These are phyloP conservation scores for Aptenodytes forsteri DNA, from an alignment of 2,113 vertebrate genomes.

Conservation along the genomic window DNA sequence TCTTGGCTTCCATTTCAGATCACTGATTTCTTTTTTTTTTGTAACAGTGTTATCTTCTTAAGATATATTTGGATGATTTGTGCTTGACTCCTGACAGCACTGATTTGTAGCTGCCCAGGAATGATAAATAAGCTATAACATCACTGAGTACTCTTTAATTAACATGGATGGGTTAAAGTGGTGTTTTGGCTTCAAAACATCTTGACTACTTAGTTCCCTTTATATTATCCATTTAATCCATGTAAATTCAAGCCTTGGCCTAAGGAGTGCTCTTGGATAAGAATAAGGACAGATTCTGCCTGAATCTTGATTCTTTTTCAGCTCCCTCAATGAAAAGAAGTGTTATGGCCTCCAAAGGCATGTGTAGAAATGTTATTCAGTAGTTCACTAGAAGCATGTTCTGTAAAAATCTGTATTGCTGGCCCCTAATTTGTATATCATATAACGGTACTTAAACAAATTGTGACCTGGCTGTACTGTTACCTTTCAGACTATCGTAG, in stretches of 20 bases:
- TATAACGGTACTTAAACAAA: background rate
- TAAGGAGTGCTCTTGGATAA: background rate
- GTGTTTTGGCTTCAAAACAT: background rate
- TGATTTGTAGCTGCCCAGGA: background rate
- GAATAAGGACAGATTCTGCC: background rate
- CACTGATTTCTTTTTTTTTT: background rate
- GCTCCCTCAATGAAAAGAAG: background rate
- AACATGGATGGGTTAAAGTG: background rate
- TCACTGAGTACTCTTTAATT: background rate
- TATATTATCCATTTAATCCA: background rate
- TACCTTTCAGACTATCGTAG: background rate
- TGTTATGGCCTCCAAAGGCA: background rate
- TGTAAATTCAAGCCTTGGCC: background rate
- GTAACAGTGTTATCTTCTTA: background rate
- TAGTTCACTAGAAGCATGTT: background rate
- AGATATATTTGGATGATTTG: background rate
- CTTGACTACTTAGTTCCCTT: background rate
- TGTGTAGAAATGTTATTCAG: background rate
- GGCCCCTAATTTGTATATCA: background rate
- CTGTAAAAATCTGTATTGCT: background rate
- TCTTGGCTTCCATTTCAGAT: constrained; percentile 26
- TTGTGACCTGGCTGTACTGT: background rate
- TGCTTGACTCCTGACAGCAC: background rate
- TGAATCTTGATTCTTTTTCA: background rate
- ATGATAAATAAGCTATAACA: background rate